Conservation (phyloP, 2,888 invertebrate genomes). For the Coecobrya sp. region DNA sequence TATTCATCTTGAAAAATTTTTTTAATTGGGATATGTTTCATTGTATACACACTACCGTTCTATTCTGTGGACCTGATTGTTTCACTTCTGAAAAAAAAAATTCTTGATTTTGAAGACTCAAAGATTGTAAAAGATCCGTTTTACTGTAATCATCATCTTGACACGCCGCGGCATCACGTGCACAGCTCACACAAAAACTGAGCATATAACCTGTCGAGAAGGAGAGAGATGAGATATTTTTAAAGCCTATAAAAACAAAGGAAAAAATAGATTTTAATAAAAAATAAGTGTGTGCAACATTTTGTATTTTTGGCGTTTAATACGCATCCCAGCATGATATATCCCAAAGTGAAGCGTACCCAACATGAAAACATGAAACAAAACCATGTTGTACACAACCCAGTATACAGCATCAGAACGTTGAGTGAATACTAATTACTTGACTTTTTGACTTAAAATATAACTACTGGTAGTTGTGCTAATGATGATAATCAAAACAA, state of each 20-base stretch:
- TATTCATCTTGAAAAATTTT: conserved; percentile 26
- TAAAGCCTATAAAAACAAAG: not conserved
- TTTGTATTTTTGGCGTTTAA: conserved; percentile 25
- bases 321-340: conserved; percentile 25
- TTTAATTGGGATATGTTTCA: conserved; percentile 31
- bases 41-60: conserved; percentile 14
- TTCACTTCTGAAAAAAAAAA: not conserved
- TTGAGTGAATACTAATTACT: conserved; percentile 72
- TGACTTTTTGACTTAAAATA: conserved; percentile 52
- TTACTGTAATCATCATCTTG: conserved; percentile 29
- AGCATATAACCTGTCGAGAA: not conserved
- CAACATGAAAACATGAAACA: not conserved
- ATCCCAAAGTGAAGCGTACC: too few relatives aligned
- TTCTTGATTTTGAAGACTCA: not conserved
- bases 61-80: not conserved
- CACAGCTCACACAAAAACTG: not conserved
- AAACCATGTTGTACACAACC: conserved; percentile 39
- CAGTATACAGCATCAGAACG: not conserved
- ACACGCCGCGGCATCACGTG: conserved; percentile 44
- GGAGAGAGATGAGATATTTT: not conserved
- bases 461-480: not conserved
- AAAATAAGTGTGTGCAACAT: not conserved
- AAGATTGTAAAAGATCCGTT: conserved; percentile 50
- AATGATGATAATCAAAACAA: conserved; percentile 35
- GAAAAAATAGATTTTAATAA: not conserved